Evolutionary conservation across 2,113 vertebrate species (phyloP).

Genomic region (Lagenorhynchus albirostris): DNA sequence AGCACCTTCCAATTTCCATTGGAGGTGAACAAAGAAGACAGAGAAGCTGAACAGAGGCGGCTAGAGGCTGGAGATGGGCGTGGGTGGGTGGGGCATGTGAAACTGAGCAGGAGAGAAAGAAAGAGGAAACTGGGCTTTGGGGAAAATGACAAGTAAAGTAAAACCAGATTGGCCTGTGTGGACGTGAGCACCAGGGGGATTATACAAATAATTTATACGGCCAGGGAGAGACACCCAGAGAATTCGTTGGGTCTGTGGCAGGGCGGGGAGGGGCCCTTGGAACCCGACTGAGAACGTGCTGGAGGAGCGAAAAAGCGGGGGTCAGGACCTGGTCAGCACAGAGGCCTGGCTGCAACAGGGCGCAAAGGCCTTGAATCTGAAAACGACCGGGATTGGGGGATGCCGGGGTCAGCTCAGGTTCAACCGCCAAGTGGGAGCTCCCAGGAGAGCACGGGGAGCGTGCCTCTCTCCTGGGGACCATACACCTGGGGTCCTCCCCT

Average conservation of each 20-base stretch:
- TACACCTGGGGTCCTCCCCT: not conserved
- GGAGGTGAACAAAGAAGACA: not conserved
- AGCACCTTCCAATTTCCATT: not conserved
- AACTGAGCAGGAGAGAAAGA: not conserved
- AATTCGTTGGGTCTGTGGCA: not conserved
- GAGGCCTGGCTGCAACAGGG: not conserved
- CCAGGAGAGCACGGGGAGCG: not conserved
- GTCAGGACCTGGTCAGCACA: not conserved
- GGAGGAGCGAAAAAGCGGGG: not conserved
- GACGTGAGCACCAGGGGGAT: not conserved
- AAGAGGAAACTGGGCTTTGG: not conserved
- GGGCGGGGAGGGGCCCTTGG: not conserved
- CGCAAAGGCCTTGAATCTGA: not conserved
- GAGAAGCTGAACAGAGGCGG: not conserved
- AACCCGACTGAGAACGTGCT: not conserved
- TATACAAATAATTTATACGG: not conserved
- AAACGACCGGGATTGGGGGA: not conserved
- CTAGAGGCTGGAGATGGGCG: not conserved
- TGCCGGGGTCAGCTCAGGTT: not conserved
- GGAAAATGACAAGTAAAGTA: constrained; percentile 28
- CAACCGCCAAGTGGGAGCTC: too few relatives aligned
- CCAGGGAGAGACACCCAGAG: not conserved
- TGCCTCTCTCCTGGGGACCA: not conserved
- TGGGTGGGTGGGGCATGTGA: rapidly evolving
- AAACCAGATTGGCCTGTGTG: constrained; percentile 29